These are phyloP conservation scores for Gulo gulo DNA, from an alignment of 2,113 vertebrate species.

Conservation along the genomic window DNA sequence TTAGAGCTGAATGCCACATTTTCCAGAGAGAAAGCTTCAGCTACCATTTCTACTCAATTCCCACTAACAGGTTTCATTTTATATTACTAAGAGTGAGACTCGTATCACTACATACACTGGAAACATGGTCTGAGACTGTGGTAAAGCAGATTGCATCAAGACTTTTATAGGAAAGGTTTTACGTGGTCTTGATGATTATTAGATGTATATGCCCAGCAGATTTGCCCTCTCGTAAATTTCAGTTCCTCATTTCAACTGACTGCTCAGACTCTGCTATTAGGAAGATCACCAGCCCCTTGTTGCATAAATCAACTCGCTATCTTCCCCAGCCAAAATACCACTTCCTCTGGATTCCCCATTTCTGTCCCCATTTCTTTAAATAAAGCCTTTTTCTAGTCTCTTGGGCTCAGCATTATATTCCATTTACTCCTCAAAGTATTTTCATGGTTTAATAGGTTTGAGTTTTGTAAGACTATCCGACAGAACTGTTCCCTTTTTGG, in stretches of 20 bases:
- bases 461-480: not conserved
- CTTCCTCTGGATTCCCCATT: conserved; percentile 52
- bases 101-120: not conserved
- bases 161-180: not conserved
- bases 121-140: not conserved
- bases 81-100: not conserved
- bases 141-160: not conserved
- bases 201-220: not conserved
- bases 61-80: not conserved
- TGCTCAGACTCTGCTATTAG: not conserved
- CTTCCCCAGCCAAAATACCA: not conserved
- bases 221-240: not conserved
- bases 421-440: not conserved
- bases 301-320: not conserved
- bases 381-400: not conserved
- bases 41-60: not conserved
- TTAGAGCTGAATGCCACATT: not conserved
- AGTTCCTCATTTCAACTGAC: conserved; percentile 27
- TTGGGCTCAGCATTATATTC: not conserved
- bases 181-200: not conserved
- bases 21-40: not conserved
- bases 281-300: not conserved
- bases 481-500: not conserved
- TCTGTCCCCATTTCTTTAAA: conserved; percentile 23
- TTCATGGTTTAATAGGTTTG: not conserved